Conservation (phyloP, 2,797 vertebrate species). For the Helicolenus hilgendorfi region DNA sequence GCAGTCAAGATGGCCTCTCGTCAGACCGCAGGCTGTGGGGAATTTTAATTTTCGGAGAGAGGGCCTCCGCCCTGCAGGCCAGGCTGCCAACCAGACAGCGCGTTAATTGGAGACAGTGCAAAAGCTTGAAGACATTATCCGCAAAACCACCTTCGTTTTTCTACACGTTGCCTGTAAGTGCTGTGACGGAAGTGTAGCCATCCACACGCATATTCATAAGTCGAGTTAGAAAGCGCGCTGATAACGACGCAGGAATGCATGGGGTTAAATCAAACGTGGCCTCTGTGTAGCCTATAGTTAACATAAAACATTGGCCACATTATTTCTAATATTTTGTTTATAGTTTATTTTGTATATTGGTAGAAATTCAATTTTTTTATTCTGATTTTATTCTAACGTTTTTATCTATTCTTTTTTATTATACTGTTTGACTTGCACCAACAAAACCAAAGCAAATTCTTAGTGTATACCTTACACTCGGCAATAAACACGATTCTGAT, state of each 20-base stretch:
- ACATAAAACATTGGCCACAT: background rate
- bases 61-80: constrained; percentile 71
- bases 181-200: background rate
- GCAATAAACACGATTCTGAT: no score
- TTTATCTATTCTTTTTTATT: no score
- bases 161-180: constrained; percentile 15
- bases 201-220: background rate
- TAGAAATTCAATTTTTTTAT: no score
- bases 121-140: constrained; percentile 63
- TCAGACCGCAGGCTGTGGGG: constrained; percentile 71
- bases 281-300: no score
- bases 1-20: constrained; percentile 45
- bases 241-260: background rate
- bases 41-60: constrained; percentile 53
- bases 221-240: background rate
- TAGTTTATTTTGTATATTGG: no score
- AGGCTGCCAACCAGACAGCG: constrained; percentile 46
- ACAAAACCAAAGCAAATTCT: no score
- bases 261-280: background rate
- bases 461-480: no score
- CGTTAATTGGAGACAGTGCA: constrained; percentile 79
- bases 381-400: no score
- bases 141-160: constrained; percentile 55
- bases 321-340: background rate
- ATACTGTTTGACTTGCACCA: no score